Conservation (phyloP, 2,888 invertebrate species). For the Drosophila sordidula region DNA sequence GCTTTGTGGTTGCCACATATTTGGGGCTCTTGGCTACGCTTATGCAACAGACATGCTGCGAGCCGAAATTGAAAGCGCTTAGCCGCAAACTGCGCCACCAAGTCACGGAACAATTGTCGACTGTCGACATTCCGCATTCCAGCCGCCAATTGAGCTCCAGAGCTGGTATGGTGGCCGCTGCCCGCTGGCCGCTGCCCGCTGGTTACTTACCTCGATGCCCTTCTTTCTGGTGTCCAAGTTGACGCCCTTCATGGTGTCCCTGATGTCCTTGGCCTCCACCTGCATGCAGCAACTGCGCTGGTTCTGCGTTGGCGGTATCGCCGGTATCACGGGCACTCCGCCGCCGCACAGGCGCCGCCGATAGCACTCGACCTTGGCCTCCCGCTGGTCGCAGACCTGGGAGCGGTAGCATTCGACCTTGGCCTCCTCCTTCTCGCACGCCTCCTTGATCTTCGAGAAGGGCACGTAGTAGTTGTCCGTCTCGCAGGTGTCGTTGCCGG, state of each 20-base stretch:
- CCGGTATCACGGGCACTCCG: slow-evolving; percentile 38
- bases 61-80: slow-evolving; percentile 45
- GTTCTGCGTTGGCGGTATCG: slow-evolving; percentile 57
- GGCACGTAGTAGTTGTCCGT: slow-evolving; percentile 78
- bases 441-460: slow-evolving; percentile 76
- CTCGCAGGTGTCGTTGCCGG: slow-evolving; percentile 79
- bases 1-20: slow-evolving; percentile 51
- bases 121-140: slow-evolving; percentile 53
- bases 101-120: slow-evolving; percentile 50
- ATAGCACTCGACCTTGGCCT: slow-evolving; percentile 74
- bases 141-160: background rate
- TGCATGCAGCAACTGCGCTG: slow-evolving; percentile 82
- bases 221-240: slow-evolving; percentile 79
- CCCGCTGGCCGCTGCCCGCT: background rate
- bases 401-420: slow-evolving; percentile 76
- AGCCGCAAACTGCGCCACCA: slow-evolving; percentile 32
- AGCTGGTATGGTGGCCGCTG: background rate
- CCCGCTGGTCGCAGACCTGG: slow-evolving; percentile 64
- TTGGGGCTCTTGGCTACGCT: slow-evolving; percentile 40
- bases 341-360: slow-evolving; percentile 66
- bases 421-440: slow-evolving; percentile 61
- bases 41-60: slow-evolving; percentile 47
- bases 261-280: slow-evolving; percentile 81
- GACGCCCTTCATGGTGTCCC: slow-evolving; percentile 80
- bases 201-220: slow-evolving; percentile 83